Percentiles rank a stretch among this genome's conserved stretches.
Conservation (phyloP, 2,888 invertebrate genomes). For the Spilosoma lubricipeda region DNA sequence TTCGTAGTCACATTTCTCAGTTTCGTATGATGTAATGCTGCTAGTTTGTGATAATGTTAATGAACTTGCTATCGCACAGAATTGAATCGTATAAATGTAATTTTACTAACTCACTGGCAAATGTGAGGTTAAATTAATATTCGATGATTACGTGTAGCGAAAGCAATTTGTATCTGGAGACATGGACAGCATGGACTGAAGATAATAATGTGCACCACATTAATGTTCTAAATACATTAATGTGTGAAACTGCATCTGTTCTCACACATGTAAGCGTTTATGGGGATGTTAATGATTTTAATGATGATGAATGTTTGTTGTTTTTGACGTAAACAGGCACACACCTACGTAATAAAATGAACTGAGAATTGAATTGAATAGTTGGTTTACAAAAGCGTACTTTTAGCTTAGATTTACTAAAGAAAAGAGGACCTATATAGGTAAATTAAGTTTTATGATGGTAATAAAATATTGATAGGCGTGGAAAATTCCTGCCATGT, state of each 20-base stretch:
- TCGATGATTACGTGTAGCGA: not conserved
- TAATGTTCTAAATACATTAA: not conserved
- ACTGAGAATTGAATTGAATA: no score
- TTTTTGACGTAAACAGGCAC: not conserved
- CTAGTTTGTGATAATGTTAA: constrained; percentile 9
- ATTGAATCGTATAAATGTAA: not conserved
- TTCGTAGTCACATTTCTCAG: constrained; percentile 15
- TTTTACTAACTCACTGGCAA: not conserved
- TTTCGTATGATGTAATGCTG: constrained; percentile 44
- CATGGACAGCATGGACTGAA: not conserved
- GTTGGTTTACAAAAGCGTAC: not conserved
- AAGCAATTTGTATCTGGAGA: not conserved
- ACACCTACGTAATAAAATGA: no score
- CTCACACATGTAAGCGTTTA: not conserved
- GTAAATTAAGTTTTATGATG: not conserved
- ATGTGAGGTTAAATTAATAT: not conserved
- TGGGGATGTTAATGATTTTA: not conserved
- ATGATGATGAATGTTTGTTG: not conserved
- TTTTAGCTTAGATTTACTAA: not conserved
- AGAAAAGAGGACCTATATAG: not conserved
- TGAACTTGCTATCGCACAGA: not conserved
- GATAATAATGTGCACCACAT: not conserved
- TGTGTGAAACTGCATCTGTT: not conserved
- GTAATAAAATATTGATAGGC: not conserved
- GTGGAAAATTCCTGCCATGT: not conserved